Evolutionary conservation across 2,113 vertebrate genomes (phyloP).

Genomic region (Rutilus rutilus): DNA sequence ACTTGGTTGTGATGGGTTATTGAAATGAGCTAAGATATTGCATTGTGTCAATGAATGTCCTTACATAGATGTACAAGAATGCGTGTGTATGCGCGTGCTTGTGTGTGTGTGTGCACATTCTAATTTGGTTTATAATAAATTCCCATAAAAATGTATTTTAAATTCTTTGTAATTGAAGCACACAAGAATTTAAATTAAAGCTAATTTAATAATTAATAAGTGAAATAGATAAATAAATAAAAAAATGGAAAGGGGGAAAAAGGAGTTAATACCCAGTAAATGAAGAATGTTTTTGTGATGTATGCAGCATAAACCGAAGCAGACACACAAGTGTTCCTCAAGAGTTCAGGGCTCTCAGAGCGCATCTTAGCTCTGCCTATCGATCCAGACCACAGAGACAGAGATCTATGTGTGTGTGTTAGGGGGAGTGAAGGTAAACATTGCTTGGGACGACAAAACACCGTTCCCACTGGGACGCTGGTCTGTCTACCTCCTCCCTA

Average conservation of each 20-base stretch:
- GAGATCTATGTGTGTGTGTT: conserved; percentile 40
- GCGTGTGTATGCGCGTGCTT: too few relatives aligned
- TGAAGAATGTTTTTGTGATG: neutral
- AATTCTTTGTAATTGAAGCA: neutral
- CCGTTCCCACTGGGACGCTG: conserved; percentile 82
- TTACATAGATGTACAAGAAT: too few relatives aligned
- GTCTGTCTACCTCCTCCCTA: conserved; percentile 65
- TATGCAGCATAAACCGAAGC: neutral
- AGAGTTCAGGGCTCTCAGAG: conserved; percentile 43
- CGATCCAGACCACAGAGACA: conserved; percentile 53
- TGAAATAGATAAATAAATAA: too few relatives aligned
- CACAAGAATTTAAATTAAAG: neutral
- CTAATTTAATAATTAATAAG: too few relatives aligned
- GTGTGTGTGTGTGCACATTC: neutral
- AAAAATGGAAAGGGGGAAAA: neutral
- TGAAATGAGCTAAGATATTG: too few relatives aligned
- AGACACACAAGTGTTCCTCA: conserved; percentile 34
- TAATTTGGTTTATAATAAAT: neutral
- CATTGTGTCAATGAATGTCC: too few relatives aligned
- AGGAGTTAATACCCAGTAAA: neutral
- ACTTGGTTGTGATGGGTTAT: too few relatives aligned
- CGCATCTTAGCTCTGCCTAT: conserved; percentile 50
- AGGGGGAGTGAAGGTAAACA: conserved; percentile 78
- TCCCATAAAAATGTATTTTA: neutral
- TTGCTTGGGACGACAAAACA: conserved; percentile 92